These are phyloP conservation scores for Rhinoderma darwinii DNA, from an alignment of 2,113 vertebrate species.

Conservation along the genomic window DNA sequence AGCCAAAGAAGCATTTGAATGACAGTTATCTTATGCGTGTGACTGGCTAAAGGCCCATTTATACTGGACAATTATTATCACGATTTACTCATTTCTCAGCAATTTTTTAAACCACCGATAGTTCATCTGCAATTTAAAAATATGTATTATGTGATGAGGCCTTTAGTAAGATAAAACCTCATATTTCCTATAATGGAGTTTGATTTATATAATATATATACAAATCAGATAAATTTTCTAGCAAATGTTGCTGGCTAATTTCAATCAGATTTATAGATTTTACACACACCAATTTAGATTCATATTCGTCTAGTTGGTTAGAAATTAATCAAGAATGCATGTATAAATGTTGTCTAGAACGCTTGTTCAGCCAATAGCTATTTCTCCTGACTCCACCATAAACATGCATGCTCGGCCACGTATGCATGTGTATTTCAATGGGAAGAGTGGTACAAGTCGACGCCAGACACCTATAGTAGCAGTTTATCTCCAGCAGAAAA, in stretches of 20 bases:
- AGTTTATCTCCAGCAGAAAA: background rate
- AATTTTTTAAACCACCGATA: no score
- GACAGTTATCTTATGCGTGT: no score
- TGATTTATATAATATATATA: background rate
- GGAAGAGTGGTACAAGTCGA: background rate
- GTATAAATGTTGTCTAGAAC: background rate
- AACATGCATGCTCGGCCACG: background rate
- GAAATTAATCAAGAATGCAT: background rate
- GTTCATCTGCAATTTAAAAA: no score
- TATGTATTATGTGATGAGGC: no score
- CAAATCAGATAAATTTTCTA: background rate
- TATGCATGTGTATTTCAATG: background rate
- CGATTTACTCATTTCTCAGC: no score
- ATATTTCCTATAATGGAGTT: background rate
- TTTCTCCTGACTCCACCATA: background rate
- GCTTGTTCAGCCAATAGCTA: background rate
- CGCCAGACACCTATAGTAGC: background rate
- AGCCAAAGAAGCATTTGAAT: no score
- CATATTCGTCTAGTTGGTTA: background rate
- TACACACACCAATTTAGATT: background rate
- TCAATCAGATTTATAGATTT: background rate
- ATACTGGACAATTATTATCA: no score
- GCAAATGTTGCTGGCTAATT: background rate
- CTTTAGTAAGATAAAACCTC: background rate
- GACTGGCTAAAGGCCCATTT: no score